Conservation (phyloP, 1,140 invertebrate genomes). For the Chrysomallon squamiferum region DNA sequence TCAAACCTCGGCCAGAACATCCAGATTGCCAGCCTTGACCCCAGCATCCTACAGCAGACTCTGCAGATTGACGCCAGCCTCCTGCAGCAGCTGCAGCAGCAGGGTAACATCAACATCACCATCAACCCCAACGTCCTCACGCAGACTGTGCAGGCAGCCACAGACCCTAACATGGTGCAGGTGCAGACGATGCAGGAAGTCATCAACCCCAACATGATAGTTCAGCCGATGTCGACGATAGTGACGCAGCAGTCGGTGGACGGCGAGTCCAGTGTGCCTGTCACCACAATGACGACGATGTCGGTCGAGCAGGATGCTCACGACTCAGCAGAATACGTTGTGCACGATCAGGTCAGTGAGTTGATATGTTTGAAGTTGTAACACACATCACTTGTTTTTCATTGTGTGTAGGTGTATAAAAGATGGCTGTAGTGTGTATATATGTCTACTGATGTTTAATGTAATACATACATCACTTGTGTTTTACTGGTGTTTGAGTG, state of each 20-base stretch:
- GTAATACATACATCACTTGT: no score
- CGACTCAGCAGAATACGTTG: background rate
- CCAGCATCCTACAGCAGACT: constrained; percentile 57
- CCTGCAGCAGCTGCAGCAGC: constrained; percentile 63
- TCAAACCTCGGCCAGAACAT: constrained; percentile 55
- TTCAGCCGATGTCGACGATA: constrained; percentile 46
- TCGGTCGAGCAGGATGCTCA: background rate
- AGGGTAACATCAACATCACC: constrained; percentile 63
- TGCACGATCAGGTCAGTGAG: background rate
- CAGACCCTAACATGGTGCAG: constrained; percentile 39
- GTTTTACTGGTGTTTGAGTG: no score
- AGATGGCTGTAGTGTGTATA: no score
- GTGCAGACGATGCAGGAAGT: constrained; percentile 25
- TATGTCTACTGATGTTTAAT: no score
- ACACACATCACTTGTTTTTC: no score
- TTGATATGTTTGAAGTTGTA: background rate
- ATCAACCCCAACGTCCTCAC: constrained; percentile 51
- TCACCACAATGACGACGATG: no score
- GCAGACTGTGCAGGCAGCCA: constrained; percentile 19
- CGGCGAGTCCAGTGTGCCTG: background rate
- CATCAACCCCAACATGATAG: constrained; percentile 52
- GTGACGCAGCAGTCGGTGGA: constrained; percentile 21
- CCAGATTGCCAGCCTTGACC: constrained; percentile 64
- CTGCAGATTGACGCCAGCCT: constrained; percentile 65
- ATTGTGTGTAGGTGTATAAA: constrained; percentile 6